Base-by-base conservation (phyloP, 2,797 vertebrate genomes). In the Lemur catta region DNA sequence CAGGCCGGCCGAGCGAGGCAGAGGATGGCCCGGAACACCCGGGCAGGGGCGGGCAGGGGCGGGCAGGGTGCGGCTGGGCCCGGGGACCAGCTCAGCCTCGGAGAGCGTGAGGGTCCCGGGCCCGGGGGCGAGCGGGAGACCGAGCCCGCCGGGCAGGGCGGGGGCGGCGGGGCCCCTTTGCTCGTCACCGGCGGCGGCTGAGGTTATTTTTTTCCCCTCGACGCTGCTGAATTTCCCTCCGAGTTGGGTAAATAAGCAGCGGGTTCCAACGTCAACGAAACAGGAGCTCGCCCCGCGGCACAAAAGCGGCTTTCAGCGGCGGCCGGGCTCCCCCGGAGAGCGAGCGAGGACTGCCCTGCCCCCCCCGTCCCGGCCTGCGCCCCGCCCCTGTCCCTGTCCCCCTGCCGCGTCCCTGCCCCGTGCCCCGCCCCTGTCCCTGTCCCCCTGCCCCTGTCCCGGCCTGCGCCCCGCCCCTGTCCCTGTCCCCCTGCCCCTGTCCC, bases 241-340 rank as follows among this genome's bases (percentile, higher is more conserved):
- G 69, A 76, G 95, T 87, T 98, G 98, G 97, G 97, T 98, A 98
- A 98, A 98, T 97, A 98, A 97, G 96, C 97, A 86, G 96, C 96
- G 94, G 94, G 92, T 95, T 98, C 98, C 98, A 98, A 98, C 97
- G 71, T 97, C 97, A 98, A 97, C 91, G 97, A 97, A 98, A 98
- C 92, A 93, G 96, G 94, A 98, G 97, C 95, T 90, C 2, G 2
- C 59, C 24, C 38, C 2, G 91, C 80, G 0, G 59, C 89, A 98
- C 97, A 97, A 97, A 98, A 96, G 97, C 91, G 0, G 95, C 98
- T 97, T 98, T 98, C 85, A 98, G 96, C 82, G 48, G 59, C 10
- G 1, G 71, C 84, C 3, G 91, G 75, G 71, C 41, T 74, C 13
- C 71, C 71, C 33, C 7, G 33, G 63, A 65, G 33, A n/a, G 26